Conservation (phyloP, 2,888 invertebrate species). For the Papilio gigon region DNA sequence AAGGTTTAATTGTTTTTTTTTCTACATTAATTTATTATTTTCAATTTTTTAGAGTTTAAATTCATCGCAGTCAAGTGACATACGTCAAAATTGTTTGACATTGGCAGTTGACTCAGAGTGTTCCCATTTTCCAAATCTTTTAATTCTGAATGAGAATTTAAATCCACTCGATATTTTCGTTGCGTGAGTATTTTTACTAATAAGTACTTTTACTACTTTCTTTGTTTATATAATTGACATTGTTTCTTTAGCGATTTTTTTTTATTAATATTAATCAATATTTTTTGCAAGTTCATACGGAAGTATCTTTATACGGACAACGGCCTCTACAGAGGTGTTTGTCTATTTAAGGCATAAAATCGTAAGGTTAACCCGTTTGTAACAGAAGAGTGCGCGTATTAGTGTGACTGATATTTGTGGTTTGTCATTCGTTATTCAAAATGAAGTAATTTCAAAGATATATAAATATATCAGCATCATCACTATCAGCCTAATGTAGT, state of each 20-base stretch:
- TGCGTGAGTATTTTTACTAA: too few relatives aligned
- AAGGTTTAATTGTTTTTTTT: background rate
- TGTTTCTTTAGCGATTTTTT: background rate
- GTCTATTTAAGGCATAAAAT: slow-evolving; percentile 64
- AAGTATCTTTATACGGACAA: slow-evolving; percentile 53
- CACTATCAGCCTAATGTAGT: too few relatives aligned
- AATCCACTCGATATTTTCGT: too few relatives aligned
- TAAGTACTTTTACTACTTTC: background rate
- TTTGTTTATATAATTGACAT: background rate
- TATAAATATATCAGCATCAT: too few relatives aligned
- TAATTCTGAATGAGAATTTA: slow-evolving; percentile 1
- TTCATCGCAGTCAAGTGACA: background rate
- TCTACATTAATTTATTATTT: background rate
- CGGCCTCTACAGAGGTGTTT: slow-evolving; percentile 57
- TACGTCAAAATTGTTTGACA: background rate
- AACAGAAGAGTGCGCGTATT: slow-evolving; percentile 48
- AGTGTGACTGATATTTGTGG: slow-evolving; percentile 7
- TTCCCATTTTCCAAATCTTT: background rate
- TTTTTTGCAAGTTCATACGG: slow-evolving; percentile 48
- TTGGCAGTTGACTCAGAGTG: background rate
- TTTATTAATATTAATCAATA: background rate
- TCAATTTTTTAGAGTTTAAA: too few relatives aligned
- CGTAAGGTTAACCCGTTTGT: slow-evolving; percentile 64
- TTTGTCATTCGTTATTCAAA: background rate
- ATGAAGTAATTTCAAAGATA: too few relatives aligned